Conservation (phyloP, 1,140 invertebrate genomes). For the Hetaerina americana region DNA sequence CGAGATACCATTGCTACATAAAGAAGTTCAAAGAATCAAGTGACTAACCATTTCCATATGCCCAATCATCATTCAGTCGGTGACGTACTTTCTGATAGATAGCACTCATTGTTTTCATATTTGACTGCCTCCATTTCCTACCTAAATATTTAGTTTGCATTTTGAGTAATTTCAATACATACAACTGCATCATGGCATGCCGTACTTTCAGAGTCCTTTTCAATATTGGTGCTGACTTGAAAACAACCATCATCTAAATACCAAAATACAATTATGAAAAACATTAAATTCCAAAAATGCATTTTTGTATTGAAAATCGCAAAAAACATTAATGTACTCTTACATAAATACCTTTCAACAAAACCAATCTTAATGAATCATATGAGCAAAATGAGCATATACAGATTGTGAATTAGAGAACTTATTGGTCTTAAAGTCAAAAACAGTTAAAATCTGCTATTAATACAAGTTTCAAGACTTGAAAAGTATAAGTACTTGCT, state of each 20-base stretch:
- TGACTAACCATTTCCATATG: constrained; percentile 81
- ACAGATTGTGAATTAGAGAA: no score
- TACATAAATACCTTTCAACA: no score
- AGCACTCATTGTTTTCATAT: constrained; percentile 99
- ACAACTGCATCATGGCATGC: constrained; percentile 96
- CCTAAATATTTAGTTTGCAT: constrained; percentile 99
- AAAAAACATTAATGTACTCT: no score
- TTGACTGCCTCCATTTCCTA: constrained; percentile 95
- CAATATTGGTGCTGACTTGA: constrained; percentile 97
- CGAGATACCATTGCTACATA: constrained; percentile 4
- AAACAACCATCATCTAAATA: constrained; percentile 93
- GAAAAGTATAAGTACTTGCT: no score
- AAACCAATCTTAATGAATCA: no score
- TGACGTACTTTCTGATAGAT: constrained; percentile 96
- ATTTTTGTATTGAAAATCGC: no score
- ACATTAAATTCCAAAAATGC: no score
- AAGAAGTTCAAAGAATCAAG: constrained; percentile 12
- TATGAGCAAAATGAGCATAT: no score
- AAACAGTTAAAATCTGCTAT: no score
- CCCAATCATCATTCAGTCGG: constrained; percentile 98
- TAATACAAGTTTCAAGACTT: no score
- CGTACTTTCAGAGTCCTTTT: constrained; percentile 91
- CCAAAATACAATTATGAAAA: no score
- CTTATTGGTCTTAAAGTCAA: no score
- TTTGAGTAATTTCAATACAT: constrained; percentile 94